Evolutionary conservation across 2,888 invertebrate species (phyloP).

Genomic region (Sialis fuliginosa): DNA sequence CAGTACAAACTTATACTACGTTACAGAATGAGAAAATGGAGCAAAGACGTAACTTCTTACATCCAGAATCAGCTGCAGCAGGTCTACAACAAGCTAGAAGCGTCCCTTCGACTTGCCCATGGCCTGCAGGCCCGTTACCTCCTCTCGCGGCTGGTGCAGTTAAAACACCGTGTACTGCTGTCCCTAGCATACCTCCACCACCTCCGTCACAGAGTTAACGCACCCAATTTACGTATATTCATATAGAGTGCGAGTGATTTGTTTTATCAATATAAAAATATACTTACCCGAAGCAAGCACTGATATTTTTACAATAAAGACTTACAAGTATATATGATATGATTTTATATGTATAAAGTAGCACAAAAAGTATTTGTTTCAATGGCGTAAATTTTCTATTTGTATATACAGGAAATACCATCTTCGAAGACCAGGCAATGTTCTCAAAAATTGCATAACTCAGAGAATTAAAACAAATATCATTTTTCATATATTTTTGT

Average conservation of each 20-base stretch:
- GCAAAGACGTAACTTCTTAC: conserved; percentile 68
- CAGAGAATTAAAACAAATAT: too few species aligned
- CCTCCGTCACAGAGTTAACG: conserved; percentile 22
- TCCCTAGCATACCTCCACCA: conserved; percentile 10
- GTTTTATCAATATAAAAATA: too few species aligned
- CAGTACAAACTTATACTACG: too few species aligned
- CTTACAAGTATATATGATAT: neutral
- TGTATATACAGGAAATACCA: too few species aligned
- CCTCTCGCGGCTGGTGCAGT: conserved; percentile 26
- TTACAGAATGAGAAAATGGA: conserved; percentile 62
- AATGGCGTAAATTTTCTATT: neutral
- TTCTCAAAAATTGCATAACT: too few species aligned
- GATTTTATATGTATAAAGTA: neutral
- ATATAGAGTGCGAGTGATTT: too few species aligned
- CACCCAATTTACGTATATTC: neutral
- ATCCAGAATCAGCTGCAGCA: conserved; percentile 75
- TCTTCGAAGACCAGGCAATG: too few species aligned
- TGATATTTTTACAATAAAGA: neutral
- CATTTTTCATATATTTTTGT: too few species aligned
- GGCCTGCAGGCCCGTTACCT: conserved; percentile 64
- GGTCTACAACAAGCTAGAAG: conserved; percentile 26
- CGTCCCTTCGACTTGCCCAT: conserved; percentile 49
- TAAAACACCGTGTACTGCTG: conserved; percentile 3
- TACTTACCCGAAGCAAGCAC: neutral
- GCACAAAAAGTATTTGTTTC: neutral